Percentiles rank a stretch among this genome's conserved stretches.
Conservation (phyloP, 2,888 invertebrate species). For the Lordiphosa fenestrarum region DNA sequence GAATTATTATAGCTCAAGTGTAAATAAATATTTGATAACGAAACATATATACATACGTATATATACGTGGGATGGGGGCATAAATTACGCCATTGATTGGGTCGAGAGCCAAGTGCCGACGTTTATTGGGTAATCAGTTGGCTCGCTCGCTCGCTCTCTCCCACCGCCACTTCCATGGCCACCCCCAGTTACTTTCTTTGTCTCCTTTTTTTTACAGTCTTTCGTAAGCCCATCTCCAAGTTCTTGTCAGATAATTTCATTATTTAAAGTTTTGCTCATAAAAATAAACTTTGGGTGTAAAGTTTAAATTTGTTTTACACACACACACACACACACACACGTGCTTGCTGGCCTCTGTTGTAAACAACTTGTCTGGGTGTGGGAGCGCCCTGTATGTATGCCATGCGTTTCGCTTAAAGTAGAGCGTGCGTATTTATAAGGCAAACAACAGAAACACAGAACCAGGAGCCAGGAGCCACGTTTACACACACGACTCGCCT, state of each 20-base stretch:
- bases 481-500: conserved; percentile 56
- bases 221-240: conserved; percentile 48
- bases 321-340: conserved; percentile 31
- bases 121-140: conserved; percentile 49
- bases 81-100: conserved; percentile 64
- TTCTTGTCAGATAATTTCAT: conserved; percentile 71
- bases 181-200: conserved; percentile 16
- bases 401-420: conserved; percentile 59
- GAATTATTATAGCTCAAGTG: conserved; percentile 69
- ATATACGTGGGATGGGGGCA: conserved; percentile 29
- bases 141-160: conserved; percentile 15
- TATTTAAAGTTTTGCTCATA: conserved; percentile 69
- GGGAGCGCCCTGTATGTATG: conserved; percentile 24
- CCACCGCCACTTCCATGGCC: background rate
- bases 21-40: conserved; percentile 68
- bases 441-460: conserved; percentile 57
- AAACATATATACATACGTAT: conserved; percentile 16
- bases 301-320: conserved; percentile 70
- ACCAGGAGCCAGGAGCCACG: conserved; percentile 34
- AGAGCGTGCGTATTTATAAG: conserved; percentile 70
- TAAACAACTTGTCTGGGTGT: background rate
- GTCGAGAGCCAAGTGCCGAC: conserved; percentile 33
- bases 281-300: conserved; percentile 69
- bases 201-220: conserved; percentile 23
- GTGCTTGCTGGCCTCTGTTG: no score